Evolutionary conservation across 2,113 vertebrate species (phyloP), one percentile per base, ranked within the genome.

Genomic region (Larimichthys polyactis): DNA sequence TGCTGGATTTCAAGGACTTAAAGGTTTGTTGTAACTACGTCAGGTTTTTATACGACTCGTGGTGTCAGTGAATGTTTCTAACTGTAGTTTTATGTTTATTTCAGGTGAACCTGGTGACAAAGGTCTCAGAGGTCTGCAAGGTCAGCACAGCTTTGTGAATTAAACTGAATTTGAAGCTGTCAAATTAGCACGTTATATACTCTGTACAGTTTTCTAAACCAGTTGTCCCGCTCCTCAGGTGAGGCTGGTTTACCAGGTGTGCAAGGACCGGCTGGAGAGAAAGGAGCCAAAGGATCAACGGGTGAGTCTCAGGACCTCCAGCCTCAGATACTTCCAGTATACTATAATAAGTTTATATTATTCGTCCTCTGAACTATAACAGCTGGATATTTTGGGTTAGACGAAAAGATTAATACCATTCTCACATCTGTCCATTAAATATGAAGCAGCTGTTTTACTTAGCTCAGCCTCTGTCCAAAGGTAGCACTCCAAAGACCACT

Each of bases 51-150:
- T 10, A 58, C 0, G 12, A 66, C 29, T 52, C 19, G 11, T 66
- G 51, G 19, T 14, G 2, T 59, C 40, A n/a, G 24, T n/a, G 15
- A 36, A 71, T 11, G 2, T 66, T 87, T 70, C 11, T 59, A 54
- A 82, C 52, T 11, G 14, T 7, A 3, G 19, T 75, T 75, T 57
- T 1, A 15, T 86, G 2, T 83, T 77, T 49, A 43, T 81, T 76
- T 68, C 76, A 99, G 98, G 98, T 94, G 98, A 99, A 81, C 75
- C 94, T 71, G 98, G 98, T 44, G 97, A 99, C 72, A 96, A 96
- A 84, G 97, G 98, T 85, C 82, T 92, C 69, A 94, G 96, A 88
- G 98, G 98, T 79, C 81, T 96, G 75, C 94, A 96, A 97, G 98
- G 98, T 99, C 71, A 95, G 96, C 95, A 58, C 16, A 69, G 15